Evolutionary conservation across 64 coral and sea anemone species (phyloP), one percentile per base, ranked within the genome.

Genomic region (Actinia equina): DNA sequence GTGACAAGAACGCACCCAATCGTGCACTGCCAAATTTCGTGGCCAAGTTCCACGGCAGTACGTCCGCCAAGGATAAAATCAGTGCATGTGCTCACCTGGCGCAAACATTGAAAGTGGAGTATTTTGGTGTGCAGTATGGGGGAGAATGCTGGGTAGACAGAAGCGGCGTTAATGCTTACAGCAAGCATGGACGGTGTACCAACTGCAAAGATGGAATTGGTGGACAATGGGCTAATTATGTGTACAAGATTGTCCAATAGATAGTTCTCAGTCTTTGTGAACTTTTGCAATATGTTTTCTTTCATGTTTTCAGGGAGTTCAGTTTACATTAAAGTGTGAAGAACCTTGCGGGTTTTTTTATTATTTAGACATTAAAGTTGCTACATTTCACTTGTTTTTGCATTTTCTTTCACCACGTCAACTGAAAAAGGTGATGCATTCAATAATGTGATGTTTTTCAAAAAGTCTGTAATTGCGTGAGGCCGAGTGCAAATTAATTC

Each of bases 151-250:
- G 83, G 56, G 83, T 60, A n/a, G 83, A 85, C 44, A 23, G 49
- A 20, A 85, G 45, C 5, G 83, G 83, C 14, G 17, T 26, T 13
- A 85, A 85, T 63, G 43, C 17, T 8, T 85, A 85, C 83, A 85
- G 16, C 83, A 85, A 85, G 17, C 83, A 85, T 14, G 83, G 59
- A 7, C 44, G 42, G 45, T 62, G 83, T 26, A 85, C 17, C 25
- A 85, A 61, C 3, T 85, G 83, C 59, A 85, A 85, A 63, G 83
- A 85, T 19, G 83, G 83, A 3, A 85, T 85, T 42, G 83, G 83
- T 25, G 83, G 83, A 61, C 41, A 3, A 54, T 85, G 83, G 83
- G 59, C 83, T 20, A 85, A 85, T 42, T 22, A 62, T 43, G 83
- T 85, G 6, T 85, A 85, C 55, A 85, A 16, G 18, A 85, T 85